Conservation (phyloP, 2,888 invertebrate species). For the Conops quadrifasciatus region DNA sequence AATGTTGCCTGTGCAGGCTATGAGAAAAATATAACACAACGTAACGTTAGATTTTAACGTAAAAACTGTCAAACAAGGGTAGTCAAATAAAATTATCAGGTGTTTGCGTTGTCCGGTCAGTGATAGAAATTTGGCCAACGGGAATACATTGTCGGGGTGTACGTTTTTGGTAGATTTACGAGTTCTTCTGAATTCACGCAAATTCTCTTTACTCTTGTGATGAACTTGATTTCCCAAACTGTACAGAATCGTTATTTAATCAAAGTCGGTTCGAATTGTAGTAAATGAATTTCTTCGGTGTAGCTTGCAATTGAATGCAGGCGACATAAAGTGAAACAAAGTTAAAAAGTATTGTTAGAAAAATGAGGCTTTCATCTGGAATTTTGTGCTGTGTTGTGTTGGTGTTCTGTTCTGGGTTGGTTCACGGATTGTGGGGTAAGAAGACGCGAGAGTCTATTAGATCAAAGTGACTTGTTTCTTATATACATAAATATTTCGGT, state of each 20-base stretch:
- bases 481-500: too few species aligned
- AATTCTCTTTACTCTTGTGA: not conserved
- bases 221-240: too few species aligned
- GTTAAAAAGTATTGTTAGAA: conserved; percentile 6
- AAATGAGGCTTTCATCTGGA: conserved; percentile 32
- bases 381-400: conserved; percentile 38
- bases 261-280: not conserved
- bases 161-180: not conserved
- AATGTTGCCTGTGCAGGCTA: too few species aligned
- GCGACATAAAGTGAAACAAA: not conserved
- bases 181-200: not conserved
- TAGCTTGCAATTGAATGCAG: not conserved
- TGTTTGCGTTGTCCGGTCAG: conserved; percentile 4
- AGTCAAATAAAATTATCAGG: conserved; percentile 2
- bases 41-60: not conserved
- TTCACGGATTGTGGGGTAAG: conserved; percentile 47
- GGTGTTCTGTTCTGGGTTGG: conserved; percentile 41
- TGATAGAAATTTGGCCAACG: conserved; percentile 19
- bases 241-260: not conserved
- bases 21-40: not conserved
- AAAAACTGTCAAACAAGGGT: not conserved
- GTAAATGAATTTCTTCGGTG: not conserved
- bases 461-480: too few species aligned
- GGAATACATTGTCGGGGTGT: not conserved
- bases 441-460: not conserved